Base-by-base conservation (phyloP, 2,888 invertebrate genomes). In the Caenorhabditis imperialis region DNA sequence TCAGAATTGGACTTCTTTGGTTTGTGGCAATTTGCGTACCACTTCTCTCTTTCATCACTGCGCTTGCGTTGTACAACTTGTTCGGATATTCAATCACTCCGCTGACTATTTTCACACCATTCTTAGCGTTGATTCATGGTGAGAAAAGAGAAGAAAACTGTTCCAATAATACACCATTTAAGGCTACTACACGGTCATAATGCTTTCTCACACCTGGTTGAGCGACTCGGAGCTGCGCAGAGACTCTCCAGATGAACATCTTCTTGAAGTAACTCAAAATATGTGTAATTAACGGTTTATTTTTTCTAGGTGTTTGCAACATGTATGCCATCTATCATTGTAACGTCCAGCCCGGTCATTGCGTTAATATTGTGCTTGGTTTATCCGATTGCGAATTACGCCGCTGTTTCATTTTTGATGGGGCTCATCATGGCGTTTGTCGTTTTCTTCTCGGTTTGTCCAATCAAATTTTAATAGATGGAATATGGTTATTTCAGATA, bases 371-470 rank as follows among this genome's bases (percentile, higher is more conserved):
- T 78, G 2, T 76, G 76, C 8, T 47, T 35, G 1, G 45, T 72
- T 5, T 71, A 69, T 23, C 75, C 78, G 1, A 75, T 78, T 14
- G 57, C 63, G 0, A 73, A 80, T 40, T 77, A 73, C 42, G 79
- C 71, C 6, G 62, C 75, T 20, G 58, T 81, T 2, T 79, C 76
- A 10, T 53, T 80, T 16, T 37, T 79, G 8, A 55, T 80, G 14
- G 76, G 79, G 7, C 23, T 75, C 7, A 69, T 65, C 6, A 47
- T 75, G 22, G 8, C 67, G 0, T 63, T 60, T 8, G 50, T 58
- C 8, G 54, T 74, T 35, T 55, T 79, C 16, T 81, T 74, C 37
- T 42, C 69, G 51, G 81, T 81, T n/a, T n/a, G n/a, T n/a, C n/a
- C n/a, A 18, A 55, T 67, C 16, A 45, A 40, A 37, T 14, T 2